These are phyloP conservation scores for Phasianus colchicus DNA, from an alignment of 2,113 vertebrate species.

Conservation along the genomic window DNA sequence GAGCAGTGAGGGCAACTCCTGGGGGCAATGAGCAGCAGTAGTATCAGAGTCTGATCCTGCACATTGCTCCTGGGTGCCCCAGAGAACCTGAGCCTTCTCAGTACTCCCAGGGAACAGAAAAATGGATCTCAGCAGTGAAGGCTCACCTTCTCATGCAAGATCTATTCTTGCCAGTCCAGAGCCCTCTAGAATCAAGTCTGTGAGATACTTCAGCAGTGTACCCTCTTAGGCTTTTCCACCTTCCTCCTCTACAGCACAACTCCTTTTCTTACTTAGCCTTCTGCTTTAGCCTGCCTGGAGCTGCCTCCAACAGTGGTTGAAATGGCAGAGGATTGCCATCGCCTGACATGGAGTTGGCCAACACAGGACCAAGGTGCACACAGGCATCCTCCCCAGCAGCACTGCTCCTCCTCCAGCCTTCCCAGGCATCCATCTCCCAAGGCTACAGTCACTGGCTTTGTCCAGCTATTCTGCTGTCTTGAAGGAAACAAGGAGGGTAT, in stretches of 20 bases:
- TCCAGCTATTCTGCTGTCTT: not conserved
- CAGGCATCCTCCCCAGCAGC: not conserved
- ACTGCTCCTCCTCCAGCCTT: fast-evolving
- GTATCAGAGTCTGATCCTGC: not conserved
- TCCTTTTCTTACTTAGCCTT: not conserved
- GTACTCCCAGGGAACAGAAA: not conserved
- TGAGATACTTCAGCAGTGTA: fast-evolving
- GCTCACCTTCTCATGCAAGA: not conserved
- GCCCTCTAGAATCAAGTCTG: not conserved
- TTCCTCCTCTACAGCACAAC: fast-evolving
- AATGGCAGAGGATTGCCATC: not conserved
- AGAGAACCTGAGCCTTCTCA: not conserved
- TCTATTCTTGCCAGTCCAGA: not conserved
- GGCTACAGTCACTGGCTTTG: not conserved
- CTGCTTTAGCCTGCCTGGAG: not conserved
- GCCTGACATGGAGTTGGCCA: not conserved
- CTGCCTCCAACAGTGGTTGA: fast-evolving
- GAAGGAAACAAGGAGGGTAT: conserved; percentile 38
- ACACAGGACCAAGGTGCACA: not conserved
- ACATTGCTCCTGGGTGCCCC: not conserved
- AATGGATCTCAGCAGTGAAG: not conserved
- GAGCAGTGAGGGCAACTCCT: no score
- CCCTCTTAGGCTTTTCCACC: not conserved
- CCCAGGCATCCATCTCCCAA: not conserved
- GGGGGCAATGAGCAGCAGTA: not conserved